Evolutionary conservation across 1,140 invertebrate genomes (phyloP).

Genomic region (Popillia japonica): DNA sequence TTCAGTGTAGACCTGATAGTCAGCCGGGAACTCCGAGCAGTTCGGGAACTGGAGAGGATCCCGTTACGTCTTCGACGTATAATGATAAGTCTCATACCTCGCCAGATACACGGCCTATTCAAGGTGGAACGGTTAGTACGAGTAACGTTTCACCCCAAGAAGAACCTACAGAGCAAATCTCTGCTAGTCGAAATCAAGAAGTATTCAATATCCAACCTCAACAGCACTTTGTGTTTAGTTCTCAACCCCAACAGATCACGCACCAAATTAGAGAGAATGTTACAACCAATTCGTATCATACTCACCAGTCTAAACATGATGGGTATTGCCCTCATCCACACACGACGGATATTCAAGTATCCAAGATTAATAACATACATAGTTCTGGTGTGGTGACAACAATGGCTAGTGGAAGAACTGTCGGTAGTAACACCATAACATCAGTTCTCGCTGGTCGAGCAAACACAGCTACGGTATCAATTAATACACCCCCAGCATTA

Average conservation of each 20-base stretch:
- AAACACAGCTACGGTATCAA: slow-evolving; percentile 77
- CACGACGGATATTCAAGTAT: slow-evolving; percentile 49
- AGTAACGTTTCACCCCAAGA: slow-evolving; percentile 75
- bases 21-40: slow-evolving; percentile 64
- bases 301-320: slow-evolving; percentile 42
- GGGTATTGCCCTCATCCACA: slow-evolving; percentile 61
- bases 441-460: slow-evolving; percentile 78
- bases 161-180: slow-evolving; percentile 58
- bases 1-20: slow-evolving; percentile 50
- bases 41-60: slow-evolving; percentile 67
- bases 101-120: slow-evolving; percentile 72
- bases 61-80: slow-evolving; percentile 76
- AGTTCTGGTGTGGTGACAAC: slow-evolving; percentile 66
- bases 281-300: slow-evolving; percentile 15
- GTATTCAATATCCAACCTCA: neutral
- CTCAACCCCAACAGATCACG: slow-evolving; percentile 29
- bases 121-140: slow-evolving; percentile 78
- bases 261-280: slow-evolving; percentile 27
- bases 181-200: slow-evolving; percentile 36
- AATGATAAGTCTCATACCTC: slow-evolving; percentile 64
- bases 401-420: slow-evolving; percentile 74
- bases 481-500: slow-evolving; percentile 68
- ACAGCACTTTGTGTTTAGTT: slow-evolving; percentile 34
- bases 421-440: slow-evolving; percentile 78
- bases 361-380: neutral